Evolutionary conservation across 2,888 invertebrate genomes (phyloP).

Genomic region (Tillus elongatus): DNA sequence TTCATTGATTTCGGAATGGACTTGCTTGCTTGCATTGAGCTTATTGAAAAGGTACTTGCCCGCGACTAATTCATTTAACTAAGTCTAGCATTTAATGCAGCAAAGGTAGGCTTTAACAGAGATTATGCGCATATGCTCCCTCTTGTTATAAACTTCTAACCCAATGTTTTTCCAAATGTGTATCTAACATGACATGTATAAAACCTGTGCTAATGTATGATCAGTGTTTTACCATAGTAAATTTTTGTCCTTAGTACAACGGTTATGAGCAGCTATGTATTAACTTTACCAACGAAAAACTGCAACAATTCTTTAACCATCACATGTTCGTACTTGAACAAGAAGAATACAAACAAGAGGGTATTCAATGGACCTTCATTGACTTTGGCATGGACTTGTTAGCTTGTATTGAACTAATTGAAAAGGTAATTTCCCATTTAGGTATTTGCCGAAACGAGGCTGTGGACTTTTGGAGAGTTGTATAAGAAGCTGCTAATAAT

Average conservation of each 20-base stretch:
- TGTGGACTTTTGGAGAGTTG: too few species aligned
- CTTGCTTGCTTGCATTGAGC: slow-evolving; percentile 94
- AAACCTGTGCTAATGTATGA: too few species aligned
- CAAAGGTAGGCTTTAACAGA: too few species aligned
- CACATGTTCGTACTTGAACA: slow-evolving; percentile 97
- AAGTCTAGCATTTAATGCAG: too few species aligned
- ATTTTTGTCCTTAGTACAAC: too few species aligned
- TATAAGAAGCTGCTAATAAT: slow-evolving; percentile 4
- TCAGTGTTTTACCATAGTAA: too few species aligned
- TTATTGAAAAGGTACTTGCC: slow-evolving; percentile 87
- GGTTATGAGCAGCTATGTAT: slow-evolving; percentile 97
- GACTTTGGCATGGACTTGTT: slow-evolving; percentile 96
- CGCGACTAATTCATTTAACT: too few species aligned
- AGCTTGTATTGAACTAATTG: slow-evolving; percentile 91
- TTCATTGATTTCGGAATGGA: slow-evolving; percentile 99
- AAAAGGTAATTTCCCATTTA: slow-evolving; percentile 83
- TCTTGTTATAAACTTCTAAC: too few species aligned
- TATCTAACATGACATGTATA: too few species aligned
- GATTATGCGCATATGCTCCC: too few species aligned
- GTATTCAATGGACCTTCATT: slow-evolving; percentile 93
- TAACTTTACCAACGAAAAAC: slow-evolving; percentile 96
- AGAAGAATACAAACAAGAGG: slow-evolving; percentile 91
- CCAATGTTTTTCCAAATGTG: too few species aligned
- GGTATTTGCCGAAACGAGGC: too few species aligned
- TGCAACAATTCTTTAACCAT: slow-evolving; percentile 98